A percentile compares a stretch with the other conserved stretches of the same genome.
Conservation (phyloP, 2,113 vertebrate species). For the Argyrosomus japonicus region DNA sequence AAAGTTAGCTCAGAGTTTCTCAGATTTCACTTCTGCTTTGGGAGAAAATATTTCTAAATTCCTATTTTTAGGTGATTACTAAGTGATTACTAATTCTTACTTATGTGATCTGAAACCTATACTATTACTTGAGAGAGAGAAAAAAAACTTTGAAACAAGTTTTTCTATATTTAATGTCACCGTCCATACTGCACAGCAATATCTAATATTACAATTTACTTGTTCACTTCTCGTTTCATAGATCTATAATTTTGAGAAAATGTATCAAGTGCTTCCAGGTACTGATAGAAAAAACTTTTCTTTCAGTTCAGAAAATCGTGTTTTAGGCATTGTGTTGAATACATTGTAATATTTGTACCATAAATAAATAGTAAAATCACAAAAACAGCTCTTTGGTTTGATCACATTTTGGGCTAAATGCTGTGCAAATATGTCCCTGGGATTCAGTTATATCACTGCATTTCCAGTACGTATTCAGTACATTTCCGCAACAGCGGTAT, state of each 20-base stretch:
- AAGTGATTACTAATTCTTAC: too few species aligned
- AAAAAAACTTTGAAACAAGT: constrained; percentile 24
- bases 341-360: constrained; percentile 52
- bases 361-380: constrained; percentile 71
- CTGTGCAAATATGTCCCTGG: constrained; percentile 74
- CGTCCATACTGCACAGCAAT: constrained; percentile 67
- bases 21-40: neutral
- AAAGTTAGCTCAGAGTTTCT: constrained; percentile 45
- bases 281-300: constrained; percentile 44
- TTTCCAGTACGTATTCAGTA: constrained; percentile 78
- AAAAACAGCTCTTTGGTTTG: constrained; percentile 73
- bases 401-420: constrained; percentile 75
- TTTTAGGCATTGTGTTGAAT: constrained; percentile 65
- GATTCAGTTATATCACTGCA: constrained; percentile 55
- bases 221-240: constrained; percentile 43
- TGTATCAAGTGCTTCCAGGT: constrained; percentile 80
- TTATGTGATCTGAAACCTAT: neutral
- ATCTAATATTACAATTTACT: constrained; percentile 52
- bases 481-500: constrained; percentile 42
- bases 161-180: constrained; percentile 24
- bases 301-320: constrained; percentile 60
- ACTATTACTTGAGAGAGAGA: neutral
- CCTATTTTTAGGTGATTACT: neutral
- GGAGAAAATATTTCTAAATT: neutral
- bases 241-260: constrained; percentile 57